Evolutionary conservation across 2,888 invertebrate genomes (phyloP).

Genomic region (Eupelmus urozonus): DNA sequence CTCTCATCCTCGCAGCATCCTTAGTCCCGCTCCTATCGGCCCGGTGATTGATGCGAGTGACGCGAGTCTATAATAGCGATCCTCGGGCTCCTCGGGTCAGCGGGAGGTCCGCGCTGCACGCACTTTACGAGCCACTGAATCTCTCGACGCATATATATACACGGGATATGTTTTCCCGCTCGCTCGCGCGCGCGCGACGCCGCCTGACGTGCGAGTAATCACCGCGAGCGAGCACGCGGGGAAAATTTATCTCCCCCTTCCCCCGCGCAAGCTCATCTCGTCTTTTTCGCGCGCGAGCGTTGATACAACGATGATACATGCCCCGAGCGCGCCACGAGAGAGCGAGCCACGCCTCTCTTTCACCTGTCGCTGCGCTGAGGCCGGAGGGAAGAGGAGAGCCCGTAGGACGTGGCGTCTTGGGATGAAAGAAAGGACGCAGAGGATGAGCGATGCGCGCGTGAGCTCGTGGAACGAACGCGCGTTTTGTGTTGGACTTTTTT

Average conservation of each 20-base stretch:
- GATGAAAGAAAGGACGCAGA: not conserved
- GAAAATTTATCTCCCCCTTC: slow-evolving; percentile 38
- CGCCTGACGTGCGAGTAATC: slow-evolving; percentile 22
- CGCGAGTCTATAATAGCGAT: slow-evolving; percentile 19
- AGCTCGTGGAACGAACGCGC: too few species aligned
- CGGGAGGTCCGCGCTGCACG: slow-evolving; percentile 35
- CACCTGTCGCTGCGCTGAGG: slow-evolving; percentile 41
- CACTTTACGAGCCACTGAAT: slow-evolving; percentile 31
- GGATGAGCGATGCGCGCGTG: slow-evolving; percentile 28
- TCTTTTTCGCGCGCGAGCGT: slow-evolving; percentile 34
- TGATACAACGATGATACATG: slow-evolving; percentile 43
- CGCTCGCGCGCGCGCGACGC: not conserved
- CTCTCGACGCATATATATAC: not conserved
- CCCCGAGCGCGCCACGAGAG: not conserved
- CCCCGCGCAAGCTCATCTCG: not conserved
- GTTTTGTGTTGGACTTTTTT: slow-evolving; percentile 17
- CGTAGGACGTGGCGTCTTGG: too few species aligned
- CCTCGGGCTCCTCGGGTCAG: slow-evolving; percentile 18
- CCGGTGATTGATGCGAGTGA: slow-evolving; percentile 39
- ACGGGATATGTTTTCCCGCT: too few species aligned
- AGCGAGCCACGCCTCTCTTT: slow-evolving; percentile 40
- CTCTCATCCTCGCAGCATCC: too few species aligned
- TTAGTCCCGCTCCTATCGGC: too few species aligned
- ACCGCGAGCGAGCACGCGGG: too few species aligned
- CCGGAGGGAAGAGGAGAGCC: not conserved